A percentile compares a stretch with the other conserved stretches of the same genome.
Conservation (phyloP, 2,113 vertebrate species). For the Lethenteron camtschaticum region DNA sequence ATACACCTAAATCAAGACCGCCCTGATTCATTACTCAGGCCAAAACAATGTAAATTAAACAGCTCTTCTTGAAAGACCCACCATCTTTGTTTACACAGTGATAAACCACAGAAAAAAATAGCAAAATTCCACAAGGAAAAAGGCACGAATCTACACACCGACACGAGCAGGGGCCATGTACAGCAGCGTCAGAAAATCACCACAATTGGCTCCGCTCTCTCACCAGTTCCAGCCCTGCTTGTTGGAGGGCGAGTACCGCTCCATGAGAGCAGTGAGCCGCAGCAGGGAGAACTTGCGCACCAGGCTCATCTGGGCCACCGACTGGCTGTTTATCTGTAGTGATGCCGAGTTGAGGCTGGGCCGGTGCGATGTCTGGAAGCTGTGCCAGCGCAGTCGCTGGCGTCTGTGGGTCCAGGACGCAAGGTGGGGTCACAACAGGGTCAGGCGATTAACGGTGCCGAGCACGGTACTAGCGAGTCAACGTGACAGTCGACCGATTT, state of each 20-base stretch:
- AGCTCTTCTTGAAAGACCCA: too few species aligned
- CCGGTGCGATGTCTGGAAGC: slow-evolving; percentile 56
- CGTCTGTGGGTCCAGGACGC: slow-evolving; percentile 10
- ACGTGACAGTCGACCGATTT: too few species aligned
- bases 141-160: background rate
- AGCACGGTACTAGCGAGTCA: too few species aligned
- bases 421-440: too few species aligned
- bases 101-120: too few species aligned
- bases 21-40: too few species aligned
- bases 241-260: slow-evolving; percentile 37
- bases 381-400: slow-evolving; percentile 57
- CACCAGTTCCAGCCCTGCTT: slow-evolving; percentile 47
- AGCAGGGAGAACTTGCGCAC: slow-evolving; percentile 52
- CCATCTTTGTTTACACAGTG: too few species aligned
- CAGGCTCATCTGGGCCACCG: slow-evolving; percentile 46
- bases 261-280: slow-evolving; percentile 47
- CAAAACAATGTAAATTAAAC: too few species aligned
- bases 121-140: background rate
- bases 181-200: too few species aligned
- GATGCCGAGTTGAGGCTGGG: slow-evolving; percentile 52
- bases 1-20: too few species aligned
- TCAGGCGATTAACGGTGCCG: too few species aligned
- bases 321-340: slow-evolving; percentile 51
- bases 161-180: too few species aligned
- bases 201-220: slow-evolving; percentile 12